Conservation (phyloP, 2,113 vertebrate species). For the Oxyruncus cristatus region DNA sequence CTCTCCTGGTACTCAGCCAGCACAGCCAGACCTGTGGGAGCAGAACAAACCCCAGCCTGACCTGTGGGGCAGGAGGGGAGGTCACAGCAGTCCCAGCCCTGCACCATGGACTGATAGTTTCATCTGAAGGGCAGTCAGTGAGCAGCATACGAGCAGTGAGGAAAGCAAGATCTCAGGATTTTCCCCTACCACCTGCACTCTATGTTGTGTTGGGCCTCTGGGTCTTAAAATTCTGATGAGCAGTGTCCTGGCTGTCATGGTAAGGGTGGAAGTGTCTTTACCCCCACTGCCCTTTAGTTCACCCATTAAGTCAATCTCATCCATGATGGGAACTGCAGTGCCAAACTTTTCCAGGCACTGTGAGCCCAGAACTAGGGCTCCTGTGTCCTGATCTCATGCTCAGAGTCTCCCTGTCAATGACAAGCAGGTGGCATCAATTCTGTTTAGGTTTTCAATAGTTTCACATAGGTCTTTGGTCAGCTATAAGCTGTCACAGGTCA, state of each 20-base stretch:
- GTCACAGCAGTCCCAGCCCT: neutral
- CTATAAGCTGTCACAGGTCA: neutral
- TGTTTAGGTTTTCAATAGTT: neutral
- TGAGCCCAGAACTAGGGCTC: neutral
- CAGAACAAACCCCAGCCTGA: neutral
- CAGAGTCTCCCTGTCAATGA: neutral
- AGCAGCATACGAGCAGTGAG: neutral
- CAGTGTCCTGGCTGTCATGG: neutral
- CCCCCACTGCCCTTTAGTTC: rapidly evolving
- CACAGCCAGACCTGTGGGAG: neutral
- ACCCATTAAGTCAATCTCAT: neutral
- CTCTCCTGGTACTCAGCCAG: neutral
- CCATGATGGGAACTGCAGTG: neutral
- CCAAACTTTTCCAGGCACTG: neutral
- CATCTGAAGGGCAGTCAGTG: neutral
- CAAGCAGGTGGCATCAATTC: neutral
- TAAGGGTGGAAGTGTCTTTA: neutral
- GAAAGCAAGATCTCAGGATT: neutral
- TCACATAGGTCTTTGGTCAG: neutral
- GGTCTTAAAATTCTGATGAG: neutral
- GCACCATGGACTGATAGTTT: neutral
- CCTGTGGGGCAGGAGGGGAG: neutral
- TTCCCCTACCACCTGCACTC: neutral
- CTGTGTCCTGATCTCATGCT: neutral
- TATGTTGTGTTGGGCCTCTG: neutral